Evolutionary conservation across 2,888 invertebrate species (phyloP), one percentile per base, ranked within the genome.

Genomic region (Bembecia ichneumoniformis): DNA sequence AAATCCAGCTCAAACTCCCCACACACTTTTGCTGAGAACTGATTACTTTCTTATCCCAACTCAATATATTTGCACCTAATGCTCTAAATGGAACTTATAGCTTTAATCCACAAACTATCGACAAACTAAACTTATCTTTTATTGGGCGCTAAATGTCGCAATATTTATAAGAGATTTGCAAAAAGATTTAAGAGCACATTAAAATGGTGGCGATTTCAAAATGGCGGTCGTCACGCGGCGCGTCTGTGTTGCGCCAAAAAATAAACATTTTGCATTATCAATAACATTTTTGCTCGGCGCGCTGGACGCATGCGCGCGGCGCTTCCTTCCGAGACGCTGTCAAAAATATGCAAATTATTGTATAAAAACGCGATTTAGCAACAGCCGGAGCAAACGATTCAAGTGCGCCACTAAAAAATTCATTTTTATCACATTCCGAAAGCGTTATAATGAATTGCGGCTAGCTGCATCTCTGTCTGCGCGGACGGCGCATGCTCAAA

Each of bases 291-390:
- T 62, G 68, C 68, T 65, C 66, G 53, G 58, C 58, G 50, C 54
- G 51, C 49, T 36, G 35, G 64, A 71, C 82, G 84, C 86, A 86
- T 84, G 86, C 86, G 83, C 64, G 54, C 54, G 48, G 52, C 53
- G 55, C 60, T 53, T 57, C 56, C 57, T 57, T 58, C 54, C 55
- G 5, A 63, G 59, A 59, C 66, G 62, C 79, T 82, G 86, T 84
- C 86, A 84, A 77, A 83, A 82, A 82, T 87, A 87, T 87, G 86
- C 82, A 83, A 87, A 87, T 87, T 81, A 77, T 75, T 77, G 77
- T 68, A 82, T 81, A 82, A 83, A 83, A 82, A 79, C 71, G 63
- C 71, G 66, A 77, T 77, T 74, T 65, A 75, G 64, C 63, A 64
- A 55, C 62, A 65, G 77, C 73, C 74, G 76, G 57, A 68, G 20